Evolutionary conservation across 2,888 invertebrate genomes (phyloP).

Genomic region (Pachliopta kotzebuea): DNA sequence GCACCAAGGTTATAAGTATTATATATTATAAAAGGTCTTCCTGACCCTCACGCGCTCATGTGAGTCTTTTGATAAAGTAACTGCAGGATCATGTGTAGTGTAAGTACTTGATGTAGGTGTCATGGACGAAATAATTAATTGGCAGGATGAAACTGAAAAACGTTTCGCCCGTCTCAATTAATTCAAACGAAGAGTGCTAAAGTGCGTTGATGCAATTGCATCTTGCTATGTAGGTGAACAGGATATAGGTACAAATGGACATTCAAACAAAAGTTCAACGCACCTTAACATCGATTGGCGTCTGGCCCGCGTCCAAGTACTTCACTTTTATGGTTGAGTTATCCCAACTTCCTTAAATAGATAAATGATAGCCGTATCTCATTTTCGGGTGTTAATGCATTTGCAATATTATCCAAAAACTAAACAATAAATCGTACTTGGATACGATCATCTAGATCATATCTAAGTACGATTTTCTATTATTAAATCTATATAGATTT

Average conservation of each 20-base stretch:
- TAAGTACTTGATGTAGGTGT: background rate
- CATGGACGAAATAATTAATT: conserved; percentile 14
- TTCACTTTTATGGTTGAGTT: conserved; percentile 63
- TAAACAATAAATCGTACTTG: background rate
- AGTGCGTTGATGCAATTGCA: conserved; percentile 40
- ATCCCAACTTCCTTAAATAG: conserved; percentile 71
- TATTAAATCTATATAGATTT: too few species aligned
- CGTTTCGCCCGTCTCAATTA: conserved; percentile 16
- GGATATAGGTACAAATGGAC: conserved; percentile 40
- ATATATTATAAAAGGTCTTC: background rate
- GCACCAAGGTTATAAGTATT: too few species aligned
- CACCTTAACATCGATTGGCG: conserved; percentile 62
- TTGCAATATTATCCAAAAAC: background rate
- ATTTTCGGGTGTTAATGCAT: conserved; percentile 8
- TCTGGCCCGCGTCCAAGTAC: conserved; percentile 71
- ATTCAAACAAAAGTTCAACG: conserved; percentile 65
- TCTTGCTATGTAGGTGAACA: conserved; percentile 40
- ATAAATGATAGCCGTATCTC: conserved; percentile 38
- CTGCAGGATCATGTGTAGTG: background rate
- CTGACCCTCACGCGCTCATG: background rate
- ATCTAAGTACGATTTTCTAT: too few species aligned
- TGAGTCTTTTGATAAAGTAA: background rate
- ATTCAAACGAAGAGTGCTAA: conserved; percentile 30
- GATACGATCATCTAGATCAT: too few species aligned
- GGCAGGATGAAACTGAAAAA: conserved; percentile 11